These are phyloP conservation scores for Aphrocallistes beatrix DNA, from an alignment of 37 sponge, comb jelly and placozoan species.

Conservation along the genomic window DNA sequence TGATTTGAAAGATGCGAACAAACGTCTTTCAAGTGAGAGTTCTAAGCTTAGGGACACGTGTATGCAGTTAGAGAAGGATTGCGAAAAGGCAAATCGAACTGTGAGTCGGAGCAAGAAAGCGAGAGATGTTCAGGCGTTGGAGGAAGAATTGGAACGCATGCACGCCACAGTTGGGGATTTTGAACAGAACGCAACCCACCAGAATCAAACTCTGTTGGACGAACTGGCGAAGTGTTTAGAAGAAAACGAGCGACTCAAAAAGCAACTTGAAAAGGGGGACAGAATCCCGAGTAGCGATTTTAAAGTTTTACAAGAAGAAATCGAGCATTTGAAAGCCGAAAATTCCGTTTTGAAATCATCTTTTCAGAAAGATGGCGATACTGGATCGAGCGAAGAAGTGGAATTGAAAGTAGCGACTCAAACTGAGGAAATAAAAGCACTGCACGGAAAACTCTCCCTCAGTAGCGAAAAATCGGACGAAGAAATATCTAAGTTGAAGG, in stretches of 20 bases:
- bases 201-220: not conserved
- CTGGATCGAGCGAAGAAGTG: not conserved
- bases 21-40: not conserved
- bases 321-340: not conserved
- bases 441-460: not conserved
- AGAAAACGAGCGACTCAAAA: not conserved
- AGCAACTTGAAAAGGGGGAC: not conserved
- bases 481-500: not conserved
- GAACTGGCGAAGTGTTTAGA: not conserved
- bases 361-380: not conserved
- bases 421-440: not conserved
- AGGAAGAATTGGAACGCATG: not conserved
- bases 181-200: not conserved
- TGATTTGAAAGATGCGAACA: not conserved
- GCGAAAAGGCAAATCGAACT: not conserved
- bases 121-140: not conserved
- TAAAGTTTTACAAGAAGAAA: not conserved
- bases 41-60: not conserved
- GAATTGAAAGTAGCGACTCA: slow-evolving; percentile 12
- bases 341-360: not conserved
- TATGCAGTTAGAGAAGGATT: not conserved
- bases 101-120: slow-evolving; percentile 1
- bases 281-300: not conserved
- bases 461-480: not conserved
- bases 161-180: not conserved